Conservation (phyloP, 2,888 invertebrate genomes). For the Synanthedon tipuliformis region DNA sequence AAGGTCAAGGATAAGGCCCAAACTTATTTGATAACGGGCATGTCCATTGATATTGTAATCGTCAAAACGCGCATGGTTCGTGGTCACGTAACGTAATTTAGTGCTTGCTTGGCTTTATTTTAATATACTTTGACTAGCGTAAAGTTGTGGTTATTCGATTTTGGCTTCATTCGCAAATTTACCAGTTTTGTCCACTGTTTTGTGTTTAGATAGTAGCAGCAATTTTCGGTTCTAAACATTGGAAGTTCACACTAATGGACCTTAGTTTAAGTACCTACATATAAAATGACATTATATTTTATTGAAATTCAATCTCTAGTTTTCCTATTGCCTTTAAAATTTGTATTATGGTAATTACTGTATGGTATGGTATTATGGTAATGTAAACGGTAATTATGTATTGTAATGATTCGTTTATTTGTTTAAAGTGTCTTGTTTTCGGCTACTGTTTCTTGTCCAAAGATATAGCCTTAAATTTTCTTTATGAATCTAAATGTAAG, state of each 20-base stretch:
- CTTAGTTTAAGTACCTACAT: neutral
- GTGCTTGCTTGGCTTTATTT: slow-evolving; percentile 13
- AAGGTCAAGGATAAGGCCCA: no score
- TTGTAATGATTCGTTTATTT: no score
- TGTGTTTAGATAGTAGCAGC: neutral
- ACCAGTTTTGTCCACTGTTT: neutral
- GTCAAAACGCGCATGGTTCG: neutral
- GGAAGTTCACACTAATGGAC: neutral
- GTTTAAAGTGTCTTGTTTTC: no score
- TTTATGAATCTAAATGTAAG: no score
- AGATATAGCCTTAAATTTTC: no score
- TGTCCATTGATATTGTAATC: neutral
- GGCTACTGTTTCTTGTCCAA: no score
- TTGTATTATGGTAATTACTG: no score
- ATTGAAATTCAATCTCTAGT: no score
- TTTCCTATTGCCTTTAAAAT: no score
- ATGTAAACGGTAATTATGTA: no score
- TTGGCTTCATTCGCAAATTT: neutral
- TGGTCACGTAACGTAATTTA: slow-evolving; percentile 13
- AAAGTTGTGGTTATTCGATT: neutral
- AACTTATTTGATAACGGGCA: neutral
- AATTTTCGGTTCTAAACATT: neutral
- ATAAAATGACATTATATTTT: no score
- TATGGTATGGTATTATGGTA: no score
- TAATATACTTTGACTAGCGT: neutral